Evolutionary conservation across 2,113 vertebrate genomes (phyloP), one percentile per base, ranked within the genome.

Genomic region (Oncorhynchus clarkii): DNA sequence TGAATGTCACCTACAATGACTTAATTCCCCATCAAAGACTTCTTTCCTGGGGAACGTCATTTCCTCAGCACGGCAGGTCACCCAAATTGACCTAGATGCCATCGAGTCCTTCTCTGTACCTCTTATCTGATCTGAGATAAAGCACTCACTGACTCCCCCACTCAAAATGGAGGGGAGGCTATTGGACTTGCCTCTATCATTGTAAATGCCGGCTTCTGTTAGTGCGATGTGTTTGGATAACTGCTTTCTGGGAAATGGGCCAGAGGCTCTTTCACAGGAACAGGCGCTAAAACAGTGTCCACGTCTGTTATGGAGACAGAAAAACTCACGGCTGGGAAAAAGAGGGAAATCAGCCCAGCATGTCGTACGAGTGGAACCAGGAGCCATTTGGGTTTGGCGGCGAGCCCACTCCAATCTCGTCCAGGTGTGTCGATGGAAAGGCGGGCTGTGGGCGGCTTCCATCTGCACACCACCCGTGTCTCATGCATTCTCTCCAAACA

Each of bases 251-350:
- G 75, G 75, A 59, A 26, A 16, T 7, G 9, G 14, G 75, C 75
- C 75, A 77, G 75, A n/a, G 24, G 8, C 74, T 75, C 45, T 75
- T 67, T 57, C 74, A 60, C 67, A 45, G 67, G 54, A 76, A 39
- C 48, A 60, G 22, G 16, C 66, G 29, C 66, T 60, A 29, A 69
- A 39, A 60, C 51, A 70, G 54, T 45, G 69, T 70, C 68, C 48
- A 27, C 16, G n/a, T 39, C 74, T 76, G 66, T 59, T 45, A 76
- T 31, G 48, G 66, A 54, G 18, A 67, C 64, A 48, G 34, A 75
- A 18, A 45, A 65, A 65, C 62, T 67, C 66, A 12, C 39, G 39
- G 59, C 18, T 24, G 20, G 22, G 45, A 49, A n/a, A 14, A n/a
- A 70, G 68, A 70, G 68, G 22, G 66, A 34, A 29, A 68, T 68